phyloP scores from a whole-genome alignment of 1,140 invertebrate genomes.

The Oryzaephilus surinamensis region DNA sequence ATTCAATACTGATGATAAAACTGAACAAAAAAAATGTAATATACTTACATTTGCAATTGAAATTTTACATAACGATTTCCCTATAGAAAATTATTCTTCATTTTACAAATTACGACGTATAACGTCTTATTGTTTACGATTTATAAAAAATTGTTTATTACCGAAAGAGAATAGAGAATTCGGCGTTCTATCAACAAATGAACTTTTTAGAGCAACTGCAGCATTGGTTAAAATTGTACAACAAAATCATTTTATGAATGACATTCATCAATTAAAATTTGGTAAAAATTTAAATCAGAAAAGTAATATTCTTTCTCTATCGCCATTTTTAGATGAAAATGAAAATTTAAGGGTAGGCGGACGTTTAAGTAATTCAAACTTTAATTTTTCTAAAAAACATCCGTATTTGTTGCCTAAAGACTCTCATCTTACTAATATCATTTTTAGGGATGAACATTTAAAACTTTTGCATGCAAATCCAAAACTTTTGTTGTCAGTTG shows the following conservation, averaged over 20 bases:
- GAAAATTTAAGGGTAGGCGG: constrained; percentile 24
- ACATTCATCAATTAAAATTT: constrained; percentile 9
- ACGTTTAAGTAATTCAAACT: constrained; percentile 16
- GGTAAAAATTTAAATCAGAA: neutral
- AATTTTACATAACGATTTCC: too few relatives aligned
- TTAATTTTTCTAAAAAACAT: constrained; percentile 12
- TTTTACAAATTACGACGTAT: constrained; percentile 5
- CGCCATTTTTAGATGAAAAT: constrained; percentile 19
- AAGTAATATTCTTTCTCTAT: constrained; percentile 12
- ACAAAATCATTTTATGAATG: constrained; percentile 8
- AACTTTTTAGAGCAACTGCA: constrained; percentile 1
- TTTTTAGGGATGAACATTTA: constrained; percentile 17
- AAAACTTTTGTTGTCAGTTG: constrained; percentile 15
- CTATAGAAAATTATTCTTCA: constrained; percentile 11
- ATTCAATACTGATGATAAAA: neutral
- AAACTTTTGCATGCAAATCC: constrained; percentile 21
- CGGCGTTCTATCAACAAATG: neutral
- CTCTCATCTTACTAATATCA: constrained; percentile 14
- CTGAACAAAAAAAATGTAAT: neutral
- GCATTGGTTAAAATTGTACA: constrained; percentile 9
- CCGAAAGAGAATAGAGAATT: neutral
- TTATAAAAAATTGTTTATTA: constrained; percentile 7
- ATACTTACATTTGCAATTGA: neutral
- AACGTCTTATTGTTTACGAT: constrained; percentile 5
- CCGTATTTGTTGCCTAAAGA: constrained; percentile 9